Evolutionary conservation across 2,113 vertebrate species (phyloP).

Genomic region (Apus apus): DNA sequence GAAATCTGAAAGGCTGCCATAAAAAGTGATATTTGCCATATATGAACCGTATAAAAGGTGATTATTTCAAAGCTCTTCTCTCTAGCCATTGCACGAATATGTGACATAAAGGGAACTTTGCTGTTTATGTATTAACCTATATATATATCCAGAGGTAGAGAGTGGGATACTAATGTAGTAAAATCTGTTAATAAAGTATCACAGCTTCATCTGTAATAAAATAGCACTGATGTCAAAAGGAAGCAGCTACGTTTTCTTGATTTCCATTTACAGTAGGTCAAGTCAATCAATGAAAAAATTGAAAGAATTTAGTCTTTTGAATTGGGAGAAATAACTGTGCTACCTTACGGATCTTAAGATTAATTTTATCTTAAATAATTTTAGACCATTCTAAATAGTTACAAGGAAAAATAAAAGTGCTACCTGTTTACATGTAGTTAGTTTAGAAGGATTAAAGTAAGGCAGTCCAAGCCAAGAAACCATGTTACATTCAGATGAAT

Average conservation of each 20-base stretch:
- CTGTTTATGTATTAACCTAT: neutral
- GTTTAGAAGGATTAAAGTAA: neutral
- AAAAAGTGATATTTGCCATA: neutral
- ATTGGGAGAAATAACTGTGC: neutral
- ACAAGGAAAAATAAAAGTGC: neutral
- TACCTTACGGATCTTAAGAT: neutral
- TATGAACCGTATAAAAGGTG: neutral
- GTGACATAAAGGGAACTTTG: neutral
- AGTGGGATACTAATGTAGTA: neutral
- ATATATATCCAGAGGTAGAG: neutral
- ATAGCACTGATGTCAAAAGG: neutral
- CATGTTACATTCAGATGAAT: neutral
- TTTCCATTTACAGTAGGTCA: neutral
- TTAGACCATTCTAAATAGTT: neutral
- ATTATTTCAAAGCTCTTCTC: neutral
- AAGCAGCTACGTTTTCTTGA: neutral
- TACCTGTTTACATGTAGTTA: neutral
- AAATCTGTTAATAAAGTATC: neutral
- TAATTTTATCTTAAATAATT: neutral
- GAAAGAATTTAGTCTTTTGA: neutral
- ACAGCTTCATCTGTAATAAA: neutral
- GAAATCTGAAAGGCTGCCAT: neutral
- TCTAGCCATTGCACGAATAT: neutral
- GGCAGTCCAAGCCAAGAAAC: neutral
- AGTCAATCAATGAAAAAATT: neutral